Evolutionary conservation across 2,113 vertebrate genomes (phyloP), one percentile per base, ranked within the genome.

Genomic region (Riparia riparia): DNA sequence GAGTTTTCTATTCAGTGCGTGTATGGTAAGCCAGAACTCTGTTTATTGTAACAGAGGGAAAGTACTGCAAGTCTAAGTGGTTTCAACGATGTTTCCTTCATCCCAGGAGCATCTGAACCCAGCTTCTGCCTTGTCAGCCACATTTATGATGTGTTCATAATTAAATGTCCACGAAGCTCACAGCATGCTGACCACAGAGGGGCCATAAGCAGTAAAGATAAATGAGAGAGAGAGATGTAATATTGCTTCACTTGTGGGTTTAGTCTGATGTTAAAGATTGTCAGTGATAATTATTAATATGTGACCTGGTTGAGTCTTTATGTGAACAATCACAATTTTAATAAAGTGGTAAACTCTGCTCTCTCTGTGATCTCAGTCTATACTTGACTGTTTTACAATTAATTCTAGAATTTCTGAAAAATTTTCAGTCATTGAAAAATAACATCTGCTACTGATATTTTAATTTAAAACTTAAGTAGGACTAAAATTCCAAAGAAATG

Each of bases 251-350:
- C 98, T 98, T 98, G 98, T 98, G 98, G 98, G 98, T 98, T 98
- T 98, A 89, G 72, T 98, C 98, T 98, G 98, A 98, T 98, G 98
- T 98, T 99, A 98, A 98, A 98, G 98, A 98, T 98, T 98, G 98
- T 98, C 98, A 98, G 97, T 96, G 98, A 98, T 98, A 98, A 99
- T 99, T 98, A 99, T 99, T 98, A 98, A 98, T 98, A 98, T 98
- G 98, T 98, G 98, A 98, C 98, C 98, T 98, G 98, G 98, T 97
- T 97, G 96, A 97, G 97, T 98, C 98, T 98, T 98, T 97, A 97
- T 97, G 93, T 95, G 98, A 97, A 97, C 96, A 93, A 97, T 97
- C 97, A 97, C 96, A 60, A 94, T 98, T 98, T 98, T 97, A 98
- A 98, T 98, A 98, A 97, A 97, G 97, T 95, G 95, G 95, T 93